Evolutionary conservation across 2,888 invertebrate species (phyloP), one percentile per base, ranked within the genome.

Genomic region (Pterobdella sp.): DNA sequence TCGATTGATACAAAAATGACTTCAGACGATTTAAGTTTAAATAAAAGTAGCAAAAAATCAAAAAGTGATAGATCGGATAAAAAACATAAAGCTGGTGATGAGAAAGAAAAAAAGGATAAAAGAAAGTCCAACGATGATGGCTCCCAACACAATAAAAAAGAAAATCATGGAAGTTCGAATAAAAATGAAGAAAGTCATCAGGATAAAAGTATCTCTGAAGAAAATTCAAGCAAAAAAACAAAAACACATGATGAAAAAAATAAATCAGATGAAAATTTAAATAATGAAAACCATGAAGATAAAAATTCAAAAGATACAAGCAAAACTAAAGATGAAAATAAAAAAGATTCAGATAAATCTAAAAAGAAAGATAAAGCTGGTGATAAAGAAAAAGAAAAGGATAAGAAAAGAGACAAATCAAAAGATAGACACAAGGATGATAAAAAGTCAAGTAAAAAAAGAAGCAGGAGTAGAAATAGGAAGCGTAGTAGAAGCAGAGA

Each of bases 241-340:
- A 63, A 71, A 68, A 26, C 29, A 60, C 10, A 56, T 71, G 68
- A 75, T 7, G 1, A 68, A 74, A 60, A 74, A 72, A 14, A 37
- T 32, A 36, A 73, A 71, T 1, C 70, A 74, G 29, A 77, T 73
- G 26, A 68, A 73, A 72, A 71, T 1, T 37, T 31, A 34, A 26
- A 71, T 52, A 42, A 52, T 67, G 63, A 73, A 60, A 34, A 52
- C 36, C 49, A 74, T 29, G 37, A 63, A 37, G 64, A 72, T 42
- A 67, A 49, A 35, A 68, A 64, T 56, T 42, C 63, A 35, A 70
- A 74, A 37, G 42, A 34, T 66, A 29, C 68, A 26, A 69, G 60
- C 56, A 35, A 68, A 26, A 42, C 66, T 37, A 56, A 63, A 42
- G 68, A 66, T 42, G 37, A 56, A 31, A 36, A 29, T 31, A 35